These are phyloP conservation scores for Herminia tarsipennalis DNA, from an alignment of 2,888 invertebrate genomes.

Conservation along the genomic window DNA sequence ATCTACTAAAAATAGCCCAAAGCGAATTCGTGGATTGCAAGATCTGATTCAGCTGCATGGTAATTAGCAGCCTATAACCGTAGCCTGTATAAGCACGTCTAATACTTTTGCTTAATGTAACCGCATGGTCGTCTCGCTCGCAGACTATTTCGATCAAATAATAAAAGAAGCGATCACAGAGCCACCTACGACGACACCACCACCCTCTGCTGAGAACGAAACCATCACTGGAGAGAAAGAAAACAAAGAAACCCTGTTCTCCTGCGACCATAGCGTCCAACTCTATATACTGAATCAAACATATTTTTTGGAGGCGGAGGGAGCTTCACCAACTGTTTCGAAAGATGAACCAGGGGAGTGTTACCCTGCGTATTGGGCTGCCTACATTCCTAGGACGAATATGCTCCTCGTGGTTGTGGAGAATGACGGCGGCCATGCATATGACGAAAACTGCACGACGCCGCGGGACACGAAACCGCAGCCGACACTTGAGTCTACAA, in stretches of 20 bases:
- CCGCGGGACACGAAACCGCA: slow-evolving; percentile 87
- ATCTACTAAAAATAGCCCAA: too few species aligned
- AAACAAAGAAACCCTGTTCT: slow-evolving; percentile 75
- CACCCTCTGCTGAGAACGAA: slow-evolving; percentile 51
- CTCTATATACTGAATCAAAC: slow-evolving; percentile 89
- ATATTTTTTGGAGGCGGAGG: slow-evolving; percentile 71
- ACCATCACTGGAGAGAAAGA: slow-evolving; percentile 67
- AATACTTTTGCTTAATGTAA: slow-evolving; percentile 74
- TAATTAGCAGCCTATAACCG: slow-evolving; percentile 28
- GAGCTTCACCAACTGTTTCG: slow-evolving; percentile 59
- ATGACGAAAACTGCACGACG: slow-evolving; percentile 65
- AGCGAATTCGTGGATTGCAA: slow-evolving; percentile 1
- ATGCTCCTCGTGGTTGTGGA: slow-evolving; percentile 91
- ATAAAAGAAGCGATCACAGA: slow-evolving; percentile 53
- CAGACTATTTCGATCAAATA: slow-evolving; percentile 60
- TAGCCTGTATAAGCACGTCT: slow-evolving; percentile 42
- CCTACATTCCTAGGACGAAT: slow-evolving; percentile 91
- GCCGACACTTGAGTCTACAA: slow-evolving; percentile 64
- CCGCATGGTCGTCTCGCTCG: slow-evolving; percentile 63
- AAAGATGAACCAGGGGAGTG: slow-evolving; percentile 63
- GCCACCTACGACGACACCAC: slow-evolving; percentile 47
- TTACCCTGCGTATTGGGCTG: slow-evolving; percentile 87
- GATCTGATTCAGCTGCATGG: slow-evolving; percentile 25
- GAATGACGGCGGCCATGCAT: slow-evolving; percentile 53
- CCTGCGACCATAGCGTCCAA: slow-evolving; percentile 90